phyloP scores from a whole-genome alignment of 1,140 invertebrate genomes.

The Campoletis sonorensis region DNA sequence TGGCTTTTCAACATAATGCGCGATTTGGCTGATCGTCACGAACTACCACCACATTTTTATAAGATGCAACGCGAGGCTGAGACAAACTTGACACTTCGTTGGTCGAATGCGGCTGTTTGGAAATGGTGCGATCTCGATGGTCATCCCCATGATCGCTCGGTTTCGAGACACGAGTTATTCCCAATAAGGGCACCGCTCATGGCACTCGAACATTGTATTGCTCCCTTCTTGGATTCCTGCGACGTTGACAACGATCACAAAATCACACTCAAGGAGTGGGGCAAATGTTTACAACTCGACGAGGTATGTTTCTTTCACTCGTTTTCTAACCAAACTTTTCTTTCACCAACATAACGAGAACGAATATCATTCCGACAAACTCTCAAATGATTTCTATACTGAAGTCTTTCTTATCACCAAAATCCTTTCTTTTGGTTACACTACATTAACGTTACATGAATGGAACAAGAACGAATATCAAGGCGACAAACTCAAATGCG shows the following conservation, averaged over 20 bases:
- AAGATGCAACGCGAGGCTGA: conserved; percentile 93
- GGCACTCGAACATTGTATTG: conserved; percentile 95
- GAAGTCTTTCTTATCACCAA: no score
- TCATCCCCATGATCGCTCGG: conserved; percentile 89
- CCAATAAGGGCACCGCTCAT: conserved; percentile 94
- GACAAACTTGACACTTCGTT: conserved; percentile 87
- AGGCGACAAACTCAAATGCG: no score
- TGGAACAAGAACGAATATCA: no score
- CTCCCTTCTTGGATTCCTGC: conserved; percentile 94
- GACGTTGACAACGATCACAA: conserved; percentile 91
- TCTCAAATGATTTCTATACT: no score
- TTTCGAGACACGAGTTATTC: conserved; percentile 95
- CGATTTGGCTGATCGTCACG: conserved; percentile 92
- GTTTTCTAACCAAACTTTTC: not conserved
- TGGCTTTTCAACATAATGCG: conserved; percentile 98
- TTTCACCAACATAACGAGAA: not conserved
- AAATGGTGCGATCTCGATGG: conserved; percentile 97
- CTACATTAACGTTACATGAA: no score
- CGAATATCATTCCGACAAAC: no score
- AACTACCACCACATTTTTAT: conserved; percentile 89
- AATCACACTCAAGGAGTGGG: conserved; percentile 94
- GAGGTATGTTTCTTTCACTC: conserved; percentile 76
- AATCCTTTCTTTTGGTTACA: no score
- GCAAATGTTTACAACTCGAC: conserved; percentile 90
- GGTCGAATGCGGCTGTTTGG: conserved; percentile 96